Percentiles rank a stretch among this genome's conserved stretches.
Evolutionary conservation across 1,140 invertebrate species (phyloP).

Genomic region (Sarcophaga bullata): DNA sequence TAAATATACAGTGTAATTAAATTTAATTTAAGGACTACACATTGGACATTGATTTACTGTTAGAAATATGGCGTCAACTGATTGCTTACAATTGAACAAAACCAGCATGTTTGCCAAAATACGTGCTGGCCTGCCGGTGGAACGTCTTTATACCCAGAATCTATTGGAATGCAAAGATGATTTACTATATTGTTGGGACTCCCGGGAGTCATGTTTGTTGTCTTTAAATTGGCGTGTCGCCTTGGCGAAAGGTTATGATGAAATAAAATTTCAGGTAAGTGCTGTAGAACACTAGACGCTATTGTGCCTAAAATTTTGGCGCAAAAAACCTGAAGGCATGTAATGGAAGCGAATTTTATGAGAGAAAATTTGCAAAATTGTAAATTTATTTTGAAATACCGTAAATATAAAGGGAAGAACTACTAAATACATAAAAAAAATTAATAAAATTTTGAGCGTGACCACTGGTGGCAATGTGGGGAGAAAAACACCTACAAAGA

Average conservation of each 20-base stretch:
- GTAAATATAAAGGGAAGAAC: too few species aligned
- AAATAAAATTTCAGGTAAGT: slow-evolving; percentile 43
- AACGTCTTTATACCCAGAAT: slow-evolving; percentile 54
- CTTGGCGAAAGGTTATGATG: slow-evolving; percentile 21
- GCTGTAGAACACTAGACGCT: neutral
- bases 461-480: too few species aligned
- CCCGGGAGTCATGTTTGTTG: slow-evolving; percentile 50
- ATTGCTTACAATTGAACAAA: slow-evolving; percentile 42
- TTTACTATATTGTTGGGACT: slow-evolving; percentile 60
- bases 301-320: neutral
- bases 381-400: too few species aligned
- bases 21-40: neutral
- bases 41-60: too few species aligned
- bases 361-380: too few species aligned
- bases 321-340: too few species aligned
- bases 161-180: slow-evolving; percentile 63
- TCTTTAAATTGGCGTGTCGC: slow-evolving; percentile 59
- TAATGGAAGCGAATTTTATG: too few species aligned
- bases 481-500: too few species aligned
- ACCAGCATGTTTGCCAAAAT: slow-evolving; percentile 51
- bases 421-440: too few species aligned
- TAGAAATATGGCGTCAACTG: slow-evolving; percentile 23
- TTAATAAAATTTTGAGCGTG: too few species aligned
- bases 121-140: slow-evolving; percentile 50
- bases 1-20: neutral